Percentiles rank a stretch among this genome's conserved stretches.
Evolutionary conservation across 2,113 vertebrate genomes (phyloP).

Genomic region (Saiga tatarica): DNA sequence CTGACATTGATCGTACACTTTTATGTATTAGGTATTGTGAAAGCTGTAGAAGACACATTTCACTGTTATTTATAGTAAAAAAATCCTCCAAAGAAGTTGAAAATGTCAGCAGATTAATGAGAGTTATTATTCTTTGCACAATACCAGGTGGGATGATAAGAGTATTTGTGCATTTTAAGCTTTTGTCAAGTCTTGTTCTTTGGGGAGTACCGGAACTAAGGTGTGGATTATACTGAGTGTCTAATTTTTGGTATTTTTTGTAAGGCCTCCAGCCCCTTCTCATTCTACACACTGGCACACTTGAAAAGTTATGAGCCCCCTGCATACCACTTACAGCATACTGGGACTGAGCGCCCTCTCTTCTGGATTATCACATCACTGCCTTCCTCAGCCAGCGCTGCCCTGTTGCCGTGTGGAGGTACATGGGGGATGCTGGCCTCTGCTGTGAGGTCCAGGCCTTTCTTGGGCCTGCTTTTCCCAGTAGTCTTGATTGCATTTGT

Average conservation of each 20-base stretch:
- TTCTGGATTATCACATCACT: neutral
- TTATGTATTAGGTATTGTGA: neutral
- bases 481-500: neutral
- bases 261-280: neutral
- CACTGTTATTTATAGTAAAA: neutral
- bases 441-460: too few species aligned
- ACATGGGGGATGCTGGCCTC: neutral
- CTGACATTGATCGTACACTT: neutral
- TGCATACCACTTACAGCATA: too few species aligned
- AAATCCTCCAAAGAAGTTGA: neutral
- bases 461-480: too few species aligned
- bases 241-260: neutral
- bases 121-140: neutral
- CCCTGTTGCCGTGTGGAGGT: fast-evolving
- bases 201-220: neutral
- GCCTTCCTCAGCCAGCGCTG: neutral
- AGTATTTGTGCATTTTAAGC: neutral
- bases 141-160: neutral
- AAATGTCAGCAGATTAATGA: neutral
- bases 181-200: neutral
- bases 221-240: neutral
- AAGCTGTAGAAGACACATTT: neutral
- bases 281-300: neutral
- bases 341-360: neutral
- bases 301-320: neutral